phyloP scores from a whole-genome alignment of 2,888 invertebrate species.

The Macrophya alboannulata region DNA sequence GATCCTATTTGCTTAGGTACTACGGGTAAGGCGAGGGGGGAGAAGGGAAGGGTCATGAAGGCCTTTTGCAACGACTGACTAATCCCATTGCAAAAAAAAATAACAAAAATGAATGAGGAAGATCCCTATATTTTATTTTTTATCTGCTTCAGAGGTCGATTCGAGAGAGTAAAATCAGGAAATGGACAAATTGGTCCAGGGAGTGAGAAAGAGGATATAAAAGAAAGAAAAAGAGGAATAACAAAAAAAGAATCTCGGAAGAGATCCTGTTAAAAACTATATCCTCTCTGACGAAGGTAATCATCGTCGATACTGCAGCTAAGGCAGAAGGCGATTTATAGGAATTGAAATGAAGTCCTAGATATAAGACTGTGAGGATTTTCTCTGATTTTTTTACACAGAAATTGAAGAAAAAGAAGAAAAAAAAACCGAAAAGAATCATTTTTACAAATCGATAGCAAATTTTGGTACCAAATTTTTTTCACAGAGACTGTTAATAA shows the following conservation, averaged over 20 bases:
- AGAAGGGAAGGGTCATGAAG: neutral
- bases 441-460: neutral
- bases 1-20: neutral
- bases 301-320: slow-evolving; percentile 13
- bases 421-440: neutral
- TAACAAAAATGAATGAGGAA: neutral
- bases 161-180: neutral
- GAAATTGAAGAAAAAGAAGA: neutral
- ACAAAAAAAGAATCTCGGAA: neutral
- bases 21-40: neutral
- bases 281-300: slow-evolving; percentile 44
- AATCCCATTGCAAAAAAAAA: neutral
- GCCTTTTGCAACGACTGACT: neutral
- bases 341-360: neutral
- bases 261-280: slow-evolving; percentile 23
- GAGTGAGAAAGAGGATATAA: neutral
- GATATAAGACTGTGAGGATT: neutral
- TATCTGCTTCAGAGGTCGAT: neutral
- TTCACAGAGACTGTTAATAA: neutral
- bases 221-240: neutral
- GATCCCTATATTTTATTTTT: neutral
- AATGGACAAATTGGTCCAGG: neutral
- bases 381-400: neutral
- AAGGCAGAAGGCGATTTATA: neutral
- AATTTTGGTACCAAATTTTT: neutral